These are phyloP conservation scores for Oegoconia quadripuncta DNA, from an alignment of 2,888 invertebrate genomes.

Conservation along the genomic window DNA sequence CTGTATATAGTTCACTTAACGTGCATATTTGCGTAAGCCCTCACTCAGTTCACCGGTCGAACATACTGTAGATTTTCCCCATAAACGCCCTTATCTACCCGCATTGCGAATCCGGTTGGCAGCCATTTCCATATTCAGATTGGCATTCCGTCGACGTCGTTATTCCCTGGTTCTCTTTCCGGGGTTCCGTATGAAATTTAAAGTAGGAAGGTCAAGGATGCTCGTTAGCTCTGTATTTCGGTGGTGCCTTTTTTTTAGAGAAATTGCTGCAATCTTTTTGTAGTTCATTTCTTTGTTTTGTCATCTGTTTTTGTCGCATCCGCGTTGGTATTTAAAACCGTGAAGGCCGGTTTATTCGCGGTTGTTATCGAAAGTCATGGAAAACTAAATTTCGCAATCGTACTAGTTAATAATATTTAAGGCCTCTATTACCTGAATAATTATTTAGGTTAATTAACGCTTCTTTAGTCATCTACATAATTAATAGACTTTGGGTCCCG, in stretches of 20 bases:
- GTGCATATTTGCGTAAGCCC: conserved; percentile 38
- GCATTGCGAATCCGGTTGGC: conserved; percentile 62
- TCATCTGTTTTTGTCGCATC: background rate
- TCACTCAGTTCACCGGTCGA: conserved; percentile 34
- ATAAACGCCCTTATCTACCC: conserved; percentile 69
- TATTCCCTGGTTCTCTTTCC: conserved; percentile 9
- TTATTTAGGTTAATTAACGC: no score
- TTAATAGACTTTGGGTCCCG: no score
- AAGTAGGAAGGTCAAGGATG: background rate
- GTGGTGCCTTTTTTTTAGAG: no score
- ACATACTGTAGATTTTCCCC: conserved; percentile 44
- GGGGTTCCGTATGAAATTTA: conserved; percentile 5
- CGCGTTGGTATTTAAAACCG: background rate
- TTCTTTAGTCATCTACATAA: no score
- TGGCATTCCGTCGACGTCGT: conserved; percentile 35
- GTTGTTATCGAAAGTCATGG: no score
- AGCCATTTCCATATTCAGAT: conserved; percentile 69
- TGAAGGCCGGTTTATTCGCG: no score
- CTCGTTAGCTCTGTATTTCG: background rate
- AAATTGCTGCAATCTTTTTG: background rate
- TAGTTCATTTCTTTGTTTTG: background rate
- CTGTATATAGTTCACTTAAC: conserved; percentile 37
- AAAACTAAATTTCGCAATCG: no score
- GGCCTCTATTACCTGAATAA: no score
- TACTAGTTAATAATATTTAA: no score